Evolutionary conservation across 2,113 vertebrate genomes (phyloP), one percentile per base, ranked within the genome.

Genomic region (Lutjanus erythropterus): DNA sequence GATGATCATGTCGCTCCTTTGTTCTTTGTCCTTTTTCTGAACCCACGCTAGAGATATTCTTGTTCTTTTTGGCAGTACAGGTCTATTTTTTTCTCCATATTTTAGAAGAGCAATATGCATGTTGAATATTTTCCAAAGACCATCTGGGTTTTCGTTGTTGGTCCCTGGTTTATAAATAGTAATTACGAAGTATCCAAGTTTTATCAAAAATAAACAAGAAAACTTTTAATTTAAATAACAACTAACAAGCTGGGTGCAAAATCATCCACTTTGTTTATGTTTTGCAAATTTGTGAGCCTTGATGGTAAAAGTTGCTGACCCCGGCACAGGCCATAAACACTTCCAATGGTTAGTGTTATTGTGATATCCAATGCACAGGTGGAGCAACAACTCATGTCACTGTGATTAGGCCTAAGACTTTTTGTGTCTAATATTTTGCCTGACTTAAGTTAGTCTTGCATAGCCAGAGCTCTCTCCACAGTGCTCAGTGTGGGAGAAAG

Each of bases 21-120:
- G 25, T 42, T 84, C 31, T 69, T 49, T 64, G 58, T 60, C 71
- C 56, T 70, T 46, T 21, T 37, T 55, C 7, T 78, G 60, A 78
- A 84, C 56, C 76, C 19, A 55, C 44, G n/a, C 39, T n/a, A 69
- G 6, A 47, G 9, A 49, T 29, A 29, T 21, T 14, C 5, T 31
- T 56, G 12, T 21, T 76, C 41, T 64, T 71, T 73, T 39, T 52
- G 50, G 29, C 19, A 41, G 41, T 29, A 4, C 16, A 18, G 5
- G 21, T 52, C 27, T 25, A 10, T 64, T 49, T 23, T 46, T 27
- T 23, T 44, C 21, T 61, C 16, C 21, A 72, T 31, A 65, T 55
- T 29, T 66, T n/a, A 35, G 6, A 49, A 33, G 15, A 73, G 2
- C 9, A 52, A 18, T 41, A 14, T 61, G 11, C 19, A 19, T 39